Conservation (phyloP, 2,888 invertebrate species). For the Halocaridina rubra region DNA sequence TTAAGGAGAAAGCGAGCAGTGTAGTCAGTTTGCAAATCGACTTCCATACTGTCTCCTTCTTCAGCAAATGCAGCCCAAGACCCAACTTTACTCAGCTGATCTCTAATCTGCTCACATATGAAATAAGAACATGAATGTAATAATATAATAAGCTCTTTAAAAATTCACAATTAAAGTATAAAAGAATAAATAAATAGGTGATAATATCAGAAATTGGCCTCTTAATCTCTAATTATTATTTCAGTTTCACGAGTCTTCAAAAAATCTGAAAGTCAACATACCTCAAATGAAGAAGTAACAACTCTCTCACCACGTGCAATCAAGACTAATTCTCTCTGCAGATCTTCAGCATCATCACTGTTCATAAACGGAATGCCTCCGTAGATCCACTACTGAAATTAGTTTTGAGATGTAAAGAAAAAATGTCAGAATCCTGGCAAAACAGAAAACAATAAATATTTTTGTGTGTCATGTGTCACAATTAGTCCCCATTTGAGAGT, state of each 20-base stretch:
- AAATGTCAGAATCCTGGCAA: neutral
- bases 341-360: slow-evolving; percentile 4
- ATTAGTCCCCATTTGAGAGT: no score
- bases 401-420: neutral
- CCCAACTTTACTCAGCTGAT: neutral
- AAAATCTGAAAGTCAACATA: no score
- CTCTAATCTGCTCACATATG: neutral
- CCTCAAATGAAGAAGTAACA: neutral
- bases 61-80: neutral
- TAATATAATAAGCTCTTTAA: no score
- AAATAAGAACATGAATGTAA: neutral
- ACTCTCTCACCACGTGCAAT: slow-evolving; percentile 1
- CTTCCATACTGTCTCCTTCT: neutral
- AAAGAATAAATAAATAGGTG: no score
- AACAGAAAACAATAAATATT: neutral
- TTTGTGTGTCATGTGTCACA: neutral
- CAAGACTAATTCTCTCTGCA: neutral
- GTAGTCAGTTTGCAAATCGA: neutral
- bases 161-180: no score
- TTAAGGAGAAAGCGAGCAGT: neutral
- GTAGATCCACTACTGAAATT: slow-evolving; percentile 49
- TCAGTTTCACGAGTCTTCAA: no score
- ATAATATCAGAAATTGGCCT: no score
- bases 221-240: no score
- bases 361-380: slow-evolving; percentile 38